Base-by-base conservation (phyloP, 2,113 vertebrate genomes). In the Clarias magur region DNA sequence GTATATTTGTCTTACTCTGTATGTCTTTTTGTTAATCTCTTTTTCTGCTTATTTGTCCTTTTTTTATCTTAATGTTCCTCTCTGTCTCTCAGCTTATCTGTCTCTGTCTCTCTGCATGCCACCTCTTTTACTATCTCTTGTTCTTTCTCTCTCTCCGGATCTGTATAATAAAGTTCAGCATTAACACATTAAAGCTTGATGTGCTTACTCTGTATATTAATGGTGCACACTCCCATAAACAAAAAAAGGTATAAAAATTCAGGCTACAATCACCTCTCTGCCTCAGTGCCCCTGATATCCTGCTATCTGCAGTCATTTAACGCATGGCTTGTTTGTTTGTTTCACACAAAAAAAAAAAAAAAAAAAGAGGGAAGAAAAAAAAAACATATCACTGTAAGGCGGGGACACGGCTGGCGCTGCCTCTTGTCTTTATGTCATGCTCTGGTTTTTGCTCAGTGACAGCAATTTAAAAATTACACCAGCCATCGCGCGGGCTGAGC, bases 381-480 rank as follows among this genome's bases (percentile, higher is more conserved):
- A n/a, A 56, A 75, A 85, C 19, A 23, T 83, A 85, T 75, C 85
- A 88, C 82, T 82, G 54, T 83, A 75, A 80, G 12, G 38, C 38
- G 8, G 34, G 42, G 62, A 78, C 72, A 76, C 60, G 6, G 48
- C 80, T 4, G 59, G 27, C 54, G 16, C 73, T 80, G 59, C 27
- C 27, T 83, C 80, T 63, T 82, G 84, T 83, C 72, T 70, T 42
- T 38, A 34, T 67, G 72, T 30, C 83, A 8, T 73, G 59, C 83
- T 48, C 60, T 80, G 21, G 59, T 83, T 82, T 79, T 84, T 60
- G 80, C 86, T 75, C 75, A 70, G 82, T 25, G 85, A 63, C 82
- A 90, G 87, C 89, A 90, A 90, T 88, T 90, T 73, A 90, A 88
- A 90, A 90, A 90, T 90, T 88, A 90, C 89, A 89, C 85, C 84